These are phyloP conservation scores for Lepisosteus osseus DNA, from an alignment of 2,113 vertebrate species.

Conservation along the genomic window DNA sequence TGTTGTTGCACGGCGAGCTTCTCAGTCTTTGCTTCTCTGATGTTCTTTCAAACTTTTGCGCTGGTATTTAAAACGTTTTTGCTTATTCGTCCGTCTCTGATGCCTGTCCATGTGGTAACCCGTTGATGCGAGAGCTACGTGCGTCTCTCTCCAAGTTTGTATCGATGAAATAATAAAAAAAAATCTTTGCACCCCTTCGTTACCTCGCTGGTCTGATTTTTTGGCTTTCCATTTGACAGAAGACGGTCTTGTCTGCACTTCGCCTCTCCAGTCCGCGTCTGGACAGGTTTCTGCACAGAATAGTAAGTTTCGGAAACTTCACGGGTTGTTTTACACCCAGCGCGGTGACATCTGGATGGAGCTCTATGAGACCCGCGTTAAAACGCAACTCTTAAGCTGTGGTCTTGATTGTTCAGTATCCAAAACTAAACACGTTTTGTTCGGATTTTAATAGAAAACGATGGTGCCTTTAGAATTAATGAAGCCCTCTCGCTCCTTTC, in stretches of 20 bases:
- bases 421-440: background rate
- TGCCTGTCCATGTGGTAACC: constrained; percentile 9
- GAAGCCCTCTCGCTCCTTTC: too few relatives aligned
- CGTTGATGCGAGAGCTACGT: background rate
- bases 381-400: background rate
- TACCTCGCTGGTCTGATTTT: background rate
- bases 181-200: background rate
- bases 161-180: background rate
- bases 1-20: background rate
- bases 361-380: background rate
- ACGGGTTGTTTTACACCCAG: constrained; percentile 36
- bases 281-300: constrained; percentile 37
- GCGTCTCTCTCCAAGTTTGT: background rate
- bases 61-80: constrained; percentile 5
- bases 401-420: background rate
- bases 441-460: background rate
- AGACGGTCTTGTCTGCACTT: constrained; percentile 27
- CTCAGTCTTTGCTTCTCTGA: background rate
- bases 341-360: constrained; percentile 56
- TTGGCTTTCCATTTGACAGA: background rate
- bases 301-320: constrained; percentile 19
- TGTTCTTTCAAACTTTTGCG: background rate
- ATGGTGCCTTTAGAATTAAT: background rate
- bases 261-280: constrained; percentile 52
- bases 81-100: background rate